A percentile compares a stretch with the other conserved stretches of the same genome.
phyloP scores from a whole-genome alignment of 2,888 invertebrate species.

The Aricia artaxerxes region DNA sequence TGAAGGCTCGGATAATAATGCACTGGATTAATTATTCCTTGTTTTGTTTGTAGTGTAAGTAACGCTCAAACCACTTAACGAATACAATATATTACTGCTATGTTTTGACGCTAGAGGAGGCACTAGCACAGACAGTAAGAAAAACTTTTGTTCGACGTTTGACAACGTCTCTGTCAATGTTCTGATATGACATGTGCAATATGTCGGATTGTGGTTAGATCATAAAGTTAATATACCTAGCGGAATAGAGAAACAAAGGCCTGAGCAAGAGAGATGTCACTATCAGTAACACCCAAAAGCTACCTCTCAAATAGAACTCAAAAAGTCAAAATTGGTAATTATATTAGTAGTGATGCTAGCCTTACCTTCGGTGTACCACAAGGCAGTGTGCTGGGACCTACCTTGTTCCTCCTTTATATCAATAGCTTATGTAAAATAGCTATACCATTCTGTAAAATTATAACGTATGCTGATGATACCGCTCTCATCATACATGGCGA shows the following conservation, averaged over 20 bases:
- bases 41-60: neutral
- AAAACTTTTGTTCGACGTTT: too few relatives aligned
- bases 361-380: constrained; percentile 11
- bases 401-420: neutral
- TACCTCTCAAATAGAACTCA: constrained; percentile 5
- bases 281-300: neutral
- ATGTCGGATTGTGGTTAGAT: too few relatives aligned
- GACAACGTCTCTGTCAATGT: too few relatives aligned
- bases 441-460: neutral
- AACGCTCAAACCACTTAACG: neutral
- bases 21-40: neutral
- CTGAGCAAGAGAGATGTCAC: too few relatives aligned
- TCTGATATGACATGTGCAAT: too few relatives aligned
- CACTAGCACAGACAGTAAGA: too few relatives aligned
- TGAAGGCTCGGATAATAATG: constrained; percentile 26
- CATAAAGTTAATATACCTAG: too few relatives aligned
- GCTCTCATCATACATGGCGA: neutral
- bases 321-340: too few relatives aligned
- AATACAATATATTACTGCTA: neutral
- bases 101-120: too few relatives aligned
- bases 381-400: neutral
- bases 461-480: constrained; percentile 22
- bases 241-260: too few relatives aligned
- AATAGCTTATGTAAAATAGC: neutral
- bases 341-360: neutral